These are phyloP conservation scores for Anguilla rostrata DNA, from an alignment of 2,113 vertebrate genomes.

Conservation along the genomic window DNA sequence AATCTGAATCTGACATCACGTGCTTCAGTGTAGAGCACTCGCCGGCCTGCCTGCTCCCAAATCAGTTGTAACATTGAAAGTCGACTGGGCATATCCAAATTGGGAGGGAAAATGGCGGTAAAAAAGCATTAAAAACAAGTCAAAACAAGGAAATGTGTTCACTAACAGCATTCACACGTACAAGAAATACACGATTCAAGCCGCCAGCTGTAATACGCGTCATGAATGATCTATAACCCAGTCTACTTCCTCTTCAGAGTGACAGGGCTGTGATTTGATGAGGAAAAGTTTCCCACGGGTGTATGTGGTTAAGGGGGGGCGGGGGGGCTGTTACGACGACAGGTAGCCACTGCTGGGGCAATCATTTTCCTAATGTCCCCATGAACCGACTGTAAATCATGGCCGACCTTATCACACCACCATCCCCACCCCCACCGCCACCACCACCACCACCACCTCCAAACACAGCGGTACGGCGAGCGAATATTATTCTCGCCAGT, in stretches of 20 bases:
- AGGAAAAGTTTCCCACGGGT: constrained; percentile 56
- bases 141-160: not conserved
- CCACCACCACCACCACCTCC: not conserved
- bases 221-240: constrained; percentile 26
- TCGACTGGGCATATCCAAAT: no score
- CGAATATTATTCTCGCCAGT: constrained; percentile 60
- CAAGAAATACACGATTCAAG: no score
- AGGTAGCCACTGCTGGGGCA: constrained; percentile 40
- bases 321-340: constrained; percentile 41
- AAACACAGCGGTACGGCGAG: constrained; percentile 42
- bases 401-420: constrained; percentile 45
- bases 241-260: constrained; percentile 47
- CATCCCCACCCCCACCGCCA: not conserved
- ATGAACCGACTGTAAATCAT: constrained; percentile 46
- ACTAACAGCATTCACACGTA: not conserved
- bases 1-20: no score
- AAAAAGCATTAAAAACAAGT: no score
- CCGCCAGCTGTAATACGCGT: no score
- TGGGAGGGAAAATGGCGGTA: no score
- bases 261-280: constrained; percentile 47
- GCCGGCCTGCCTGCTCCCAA: no score
- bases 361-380: constrained; percentile 55
- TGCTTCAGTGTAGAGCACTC: not conserved
- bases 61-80: no score
- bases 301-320: not conserved